phyloP scores from a whole-genome alignment of 2,113 vertebrate species.

The Tapirus terrestris region DNA sequence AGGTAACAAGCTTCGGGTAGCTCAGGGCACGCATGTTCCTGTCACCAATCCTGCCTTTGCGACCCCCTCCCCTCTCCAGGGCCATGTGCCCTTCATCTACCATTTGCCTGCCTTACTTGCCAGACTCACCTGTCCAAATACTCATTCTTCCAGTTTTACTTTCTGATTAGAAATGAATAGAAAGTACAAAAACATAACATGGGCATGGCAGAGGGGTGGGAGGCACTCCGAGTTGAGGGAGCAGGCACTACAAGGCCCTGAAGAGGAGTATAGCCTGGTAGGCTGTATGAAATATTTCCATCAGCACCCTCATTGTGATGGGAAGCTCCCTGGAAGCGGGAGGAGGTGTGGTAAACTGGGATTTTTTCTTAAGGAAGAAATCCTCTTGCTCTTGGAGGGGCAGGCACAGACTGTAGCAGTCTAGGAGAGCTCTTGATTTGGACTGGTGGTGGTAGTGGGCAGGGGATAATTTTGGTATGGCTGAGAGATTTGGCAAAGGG shows the following conservation, averaged over 20 bases:
- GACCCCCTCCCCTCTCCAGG: no score
- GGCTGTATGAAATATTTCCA: not conserved
- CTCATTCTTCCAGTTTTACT: not conserved
- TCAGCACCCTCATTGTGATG: fast-evolving
- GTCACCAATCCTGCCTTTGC: not conserved
- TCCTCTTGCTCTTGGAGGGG: not conserved
- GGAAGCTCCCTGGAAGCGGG: not conserved
- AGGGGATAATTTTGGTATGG: not conserved
- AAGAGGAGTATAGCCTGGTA: no score
- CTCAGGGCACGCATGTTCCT: fast-evolving
- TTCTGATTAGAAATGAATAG: not conserved
- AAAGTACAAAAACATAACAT: no score
- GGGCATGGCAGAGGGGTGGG: fast-evolving
- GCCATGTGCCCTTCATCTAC: no score
- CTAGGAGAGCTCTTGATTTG: not conserved
- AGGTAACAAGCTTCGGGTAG: not conserved
- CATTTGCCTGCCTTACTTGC: no score
- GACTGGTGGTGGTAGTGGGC: fast-evolving
- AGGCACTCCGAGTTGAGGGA: not conserved
- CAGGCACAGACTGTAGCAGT: fast-evolving
- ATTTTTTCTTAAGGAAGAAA: not conserved
- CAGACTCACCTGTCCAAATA: no score
- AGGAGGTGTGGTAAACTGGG: not conserved
- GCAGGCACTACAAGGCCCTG: not conserved
- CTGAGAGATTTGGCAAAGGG: not conserved